Base-by-base conservation (phyloP, 1,140 invertebrate genomes). In the Goniozus legneri region DNA sequence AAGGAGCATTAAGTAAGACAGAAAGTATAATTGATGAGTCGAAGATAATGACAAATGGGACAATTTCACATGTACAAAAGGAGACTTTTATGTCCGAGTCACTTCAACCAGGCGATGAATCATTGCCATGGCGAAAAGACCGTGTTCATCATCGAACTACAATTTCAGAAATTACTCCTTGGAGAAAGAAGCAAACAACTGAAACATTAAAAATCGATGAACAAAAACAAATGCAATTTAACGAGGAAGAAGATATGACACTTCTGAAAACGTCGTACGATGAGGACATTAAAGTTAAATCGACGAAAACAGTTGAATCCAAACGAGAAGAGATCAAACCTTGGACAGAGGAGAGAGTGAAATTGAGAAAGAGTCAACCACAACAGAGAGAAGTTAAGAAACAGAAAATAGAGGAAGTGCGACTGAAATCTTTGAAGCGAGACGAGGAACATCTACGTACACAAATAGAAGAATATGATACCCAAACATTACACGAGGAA, bases 31-130 rank as follows among this genome's bases (percentile, higher is more conserved):
- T 20, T 7, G 36, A 19, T 8, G 21, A 12, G 15, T 27, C 10
- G 24, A 10, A 10, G 10, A 27, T 27, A 27, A 10, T 6, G 4
- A 4, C 4, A 27, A 27, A 27, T 10, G 24, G 69, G 69, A n/a
- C n/a, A n/a, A n/a, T n/a, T n/a, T n/a, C n/a, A n/a, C n/a, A n/a
- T n/a, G n/a, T n/a, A n/a, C n/a, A n/a, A n/a, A n/a, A n/a, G n/a
- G n/a, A n/a, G n/a, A n/a, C n/a, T n/a, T 49, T 38, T 78, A 47
- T 77, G 19, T 16, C 71, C 52, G 77, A 74, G 31, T 64, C 65
- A 35, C 47, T 80, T 48, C 78, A 76, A 46, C 53, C 70, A 27
- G 79, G 79, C 15, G 79, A 82, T 59, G 78, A 80, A 58, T 67
- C 71, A 6, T 54, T 82, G 45, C 71, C 77, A 8, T 82, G 80